Evolutionary conservation across 1,140 invertebrate genomes (phyloP).

Genomic region (Platorchestia sp.): DNA sequence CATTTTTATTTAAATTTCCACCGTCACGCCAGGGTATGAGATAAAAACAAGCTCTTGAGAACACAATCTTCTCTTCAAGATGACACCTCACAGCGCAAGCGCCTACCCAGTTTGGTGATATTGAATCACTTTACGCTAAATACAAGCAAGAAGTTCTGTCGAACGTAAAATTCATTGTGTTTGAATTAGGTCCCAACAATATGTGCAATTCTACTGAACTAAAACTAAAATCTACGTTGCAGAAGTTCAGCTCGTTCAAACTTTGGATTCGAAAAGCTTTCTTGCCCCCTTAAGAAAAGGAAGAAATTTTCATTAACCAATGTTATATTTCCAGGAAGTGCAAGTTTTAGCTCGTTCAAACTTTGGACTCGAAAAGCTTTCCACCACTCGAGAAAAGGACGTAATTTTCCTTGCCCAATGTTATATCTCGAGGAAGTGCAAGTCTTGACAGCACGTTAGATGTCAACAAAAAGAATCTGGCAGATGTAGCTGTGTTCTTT

Average conservation of each 20-base stretch:
- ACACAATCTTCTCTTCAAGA: neutral
- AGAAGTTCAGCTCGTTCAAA: no score
- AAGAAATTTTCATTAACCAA: no score
- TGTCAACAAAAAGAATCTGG: conserved; percentile 33
- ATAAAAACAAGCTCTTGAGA: neutral
- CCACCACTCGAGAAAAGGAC: no score
- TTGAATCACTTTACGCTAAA: neutral
- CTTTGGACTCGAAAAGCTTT: no score
- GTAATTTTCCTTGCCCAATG: neutral
- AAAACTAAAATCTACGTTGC: neutral
- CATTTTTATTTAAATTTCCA: neutral
- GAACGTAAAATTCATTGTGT: neutral
- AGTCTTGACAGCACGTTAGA: neutral
- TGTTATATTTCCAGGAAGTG: no score
- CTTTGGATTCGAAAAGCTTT: no score
- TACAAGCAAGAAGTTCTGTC: neutral
- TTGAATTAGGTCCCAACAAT: neutral
- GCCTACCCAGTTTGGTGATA: neutral
- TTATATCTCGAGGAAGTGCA: neutral
- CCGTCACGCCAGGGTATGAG: neutral
- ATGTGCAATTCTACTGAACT: neutral
- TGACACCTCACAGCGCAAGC: neutral
- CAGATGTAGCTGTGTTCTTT: conserved; percentile 21
- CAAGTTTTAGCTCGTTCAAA: no score
- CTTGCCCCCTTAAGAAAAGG: no score